Evolutionary conservation across 1,140 invertebrate species (phyloP).

Genomic region (Drosophila subpulchrella): DNA sequence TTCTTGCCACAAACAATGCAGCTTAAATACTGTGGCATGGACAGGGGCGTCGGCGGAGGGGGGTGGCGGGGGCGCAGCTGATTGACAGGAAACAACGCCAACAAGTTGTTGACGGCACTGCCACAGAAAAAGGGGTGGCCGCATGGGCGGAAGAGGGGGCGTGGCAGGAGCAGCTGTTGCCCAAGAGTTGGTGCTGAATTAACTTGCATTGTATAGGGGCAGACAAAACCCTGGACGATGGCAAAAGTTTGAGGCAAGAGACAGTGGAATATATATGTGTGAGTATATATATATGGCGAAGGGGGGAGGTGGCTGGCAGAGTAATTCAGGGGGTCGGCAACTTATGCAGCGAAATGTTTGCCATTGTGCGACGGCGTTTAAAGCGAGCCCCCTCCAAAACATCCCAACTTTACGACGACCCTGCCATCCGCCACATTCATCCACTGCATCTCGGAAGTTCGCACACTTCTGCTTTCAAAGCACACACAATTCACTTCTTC

Average conservation of each 20-base stretch:
- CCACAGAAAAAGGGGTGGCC: not conserved
- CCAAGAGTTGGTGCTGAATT: conserved; percentile 48
- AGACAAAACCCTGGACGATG: conserved; percentile 43
- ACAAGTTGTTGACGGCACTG: conserved; percentile 54
- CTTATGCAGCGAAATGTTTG: conserved; percentile 66
- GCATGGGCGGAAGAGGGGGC: not conserved
- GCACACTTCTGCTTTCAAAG: conserved; percentile 60
- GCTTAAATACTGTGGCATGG: conserved; percentile 5
- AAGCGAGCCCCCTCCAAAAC: conserved; percentile 14
- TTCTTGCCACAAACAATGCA: conserved; percentile 37
- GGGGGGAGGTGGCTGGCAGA: not conserved
- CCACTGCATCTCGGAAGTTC: conserved; percentile 54
- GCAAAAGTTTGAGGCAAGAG: conserved; percentile 9
- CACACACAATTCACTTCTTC: conserved; percentile 38
- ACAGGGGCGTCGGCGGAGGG: not conserved
- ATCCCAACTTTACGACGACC: not conserved
- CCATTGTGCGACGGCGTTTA: conserved; percentile 50
- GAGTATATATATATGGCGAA: not conserved
- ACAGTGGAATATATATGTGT: not conserved
- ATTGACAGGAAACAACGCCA: conserved; percentile 54
- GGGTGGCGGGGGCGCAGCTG: conserved; percentile 8
- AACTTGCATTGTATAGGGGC: conserved; percentile 51
- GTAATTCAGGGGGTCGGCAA: conserved; percentile 3
- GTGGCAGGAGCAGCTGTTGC: conserved; percentile 25
- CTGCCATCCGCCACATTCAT: not conserved